These are phyloP conservation scores for Catamblyrhynchus diadema DNA, from an alignment of 2,797 vertebrate species.

Conservation along the genomic window DNA sequence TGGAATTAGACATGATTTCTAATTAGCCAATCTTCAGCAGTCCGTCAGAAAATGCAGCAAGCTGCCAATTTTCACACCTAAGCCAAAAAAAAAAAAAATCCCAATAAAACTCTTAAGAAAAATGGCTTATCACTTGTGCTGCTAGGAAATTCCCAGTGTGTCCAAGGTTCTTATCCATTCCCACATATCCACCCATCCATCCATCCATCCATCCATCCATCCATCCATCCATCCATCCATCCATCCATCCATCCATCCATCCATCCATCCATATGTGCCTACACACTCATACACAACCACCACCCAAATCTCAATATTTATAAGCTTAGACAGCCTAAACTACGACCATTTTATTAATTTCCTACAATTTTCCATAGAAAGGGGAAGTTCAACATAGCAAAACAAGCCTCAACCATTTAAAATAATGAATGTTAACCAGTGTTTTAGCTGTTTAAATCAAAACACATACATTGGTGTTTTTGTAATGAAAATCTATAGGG, in stretches of 20 bases:
- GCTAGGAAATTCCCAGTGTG: background rate
- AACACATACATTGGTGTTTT: background rate
- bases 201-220: background rate
- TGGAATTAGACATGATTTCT: constrained; percentile 68
- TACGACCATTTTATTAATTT: background rate
- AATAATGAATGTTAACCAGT: background rate
- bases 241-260: background rate
- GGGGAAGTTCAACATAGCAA: background rate
- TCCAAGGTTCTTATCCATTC: background rate
- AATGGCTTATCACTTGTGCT: constrained; percentile 31
- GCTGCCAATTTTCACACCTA: constrained; percentile 78
- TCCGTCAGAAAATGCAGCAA: constrained; percentile 45
- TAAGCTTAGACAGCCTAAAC: background rate
- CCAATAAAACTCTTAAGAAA: constrained; percentile 59
- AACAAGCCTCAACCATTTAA: background rate
- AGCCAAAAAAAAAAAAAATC: background rate
- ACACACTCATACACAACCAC: background rate
- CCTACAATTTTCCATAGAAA: background rate
- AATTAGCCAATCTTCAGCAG: constrained; percentile 73
- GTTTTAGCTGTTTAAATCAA: constrained; percentile 4
- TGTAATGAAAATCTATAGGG: background rate
- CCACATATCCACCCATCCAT: background rate
- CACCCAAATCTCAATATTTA: background rate
- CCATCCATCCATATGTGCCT: rapidly evolving
- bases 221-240: too few species aligned